Percentiles rank a stretch among this genome's conserved stretches.
Evolutionary conservation across 2,113 vertebrate genomes (phyloP).

Genomic region (Cheirogaleus medius): DNA sequence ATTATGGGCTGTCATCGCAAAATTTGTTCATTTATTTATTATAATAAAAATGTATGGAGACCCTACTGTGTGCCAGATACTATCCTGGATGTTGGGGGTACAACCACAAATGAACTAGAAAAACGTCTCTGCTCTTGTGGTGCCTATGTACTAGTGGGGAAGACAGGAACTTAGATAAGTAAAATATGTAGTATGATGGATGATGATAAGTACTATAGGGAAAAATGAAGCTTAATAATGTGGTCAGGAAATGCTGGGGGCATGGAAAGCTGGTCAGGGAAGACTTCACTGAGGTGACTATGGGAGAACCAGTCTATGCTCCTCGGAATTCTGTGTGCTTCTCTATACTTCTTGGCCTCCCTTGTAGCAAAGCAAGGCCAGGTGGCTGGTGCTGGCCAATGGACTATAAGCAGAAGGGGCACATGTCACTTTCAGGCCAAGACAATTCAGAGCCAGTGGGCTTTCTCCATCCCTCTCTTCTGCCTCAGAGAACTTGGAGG

Average conservation of each 20-base stretch:
- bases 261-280: not conserved
- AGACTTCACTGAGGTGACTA: not conserved
- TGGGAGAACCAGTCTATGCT: not conserved
- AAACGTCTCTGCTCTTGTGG: not conserved
- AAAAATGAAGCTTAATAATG: not conserved
- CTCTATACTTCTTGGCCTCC: not conserved
- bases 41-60: not conserved
- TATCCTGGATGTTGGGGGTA: not conserved
- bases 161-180: not conserved
- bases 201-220: not conserved
- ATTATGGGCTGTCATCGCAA: not conserved
- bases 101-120: not conserved
- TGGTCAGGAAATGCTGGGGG: not conserved
- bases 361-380: not conserved
- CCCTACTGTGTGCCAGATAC: not conserved
- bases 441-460: not conserved
- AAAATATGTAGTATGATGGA: not conserved
- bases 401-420: constrained; percentile 21
- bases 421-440: constrained; percentile 30
- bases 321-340: not conserved
- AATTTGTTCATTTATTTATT: not conserved
- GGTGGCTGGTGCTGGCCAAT: not conserved
- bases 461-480: not conserved
- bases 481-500: not conserved
- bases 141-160: not conserved